Evolutionary conservation across 2,113 vertebrate genomes (phyloP).

Genomic region (Rhinopomastus cyanomelas): DNA sequence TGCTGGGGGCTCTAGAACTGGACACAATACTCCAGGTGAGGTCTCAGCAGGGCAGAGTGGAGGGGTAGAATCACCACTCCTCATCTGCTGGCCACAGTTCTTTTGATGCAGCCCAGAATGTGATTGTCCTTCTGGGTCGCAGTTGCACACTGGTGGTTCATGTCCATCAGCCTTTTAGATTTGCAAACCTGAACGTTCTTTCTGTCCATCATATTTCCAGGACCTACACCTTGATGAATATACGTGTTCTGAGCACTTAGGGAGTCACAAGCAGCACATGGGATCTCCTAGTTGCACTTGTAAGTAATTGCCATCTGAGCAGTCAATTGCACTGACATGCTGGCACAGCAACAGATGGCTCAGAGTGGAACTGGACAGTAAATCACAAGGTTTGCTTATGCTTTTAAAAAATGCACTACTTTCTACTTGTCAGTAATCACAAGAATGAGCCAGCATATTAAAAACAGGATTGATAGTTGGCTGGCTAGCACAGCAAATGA

Average conservation of each 20-base stretch:
- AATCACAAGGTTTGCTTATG: constrained; percentile 19
- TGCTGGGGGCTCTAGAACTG: no score
- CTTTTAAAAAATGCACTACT: not conserved
- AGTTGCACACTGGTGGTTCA: no score
- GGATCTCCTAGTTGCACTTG: not conserved
- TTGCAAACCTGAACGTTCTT: not conserved
- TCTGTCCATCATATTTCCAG: not conserved
- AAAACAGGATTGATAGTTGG: not conserved
- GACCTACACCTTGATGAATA: not conserved
- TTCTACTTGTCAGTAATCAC: not conserved
- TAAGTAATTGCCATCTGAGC: not conserved
- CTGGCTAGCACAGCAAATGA: not conserved
- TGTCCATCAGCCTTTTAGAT: not conserved
- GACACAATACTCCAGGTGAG: no score
- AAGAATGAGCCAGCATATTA: not conserved
- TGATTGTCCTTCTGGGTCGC: no score
- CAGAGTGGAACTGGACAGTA: not conserved
- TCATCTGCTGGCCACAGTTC: no score
- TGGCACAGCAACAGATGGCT: not conserved
- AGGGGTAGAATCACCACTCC: no score
- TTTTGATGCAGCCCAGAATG: no score
- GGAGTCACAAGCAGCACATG: not conserved
- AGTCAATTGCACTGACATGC: not conserved
- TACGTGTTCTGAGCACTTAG: not conserved
- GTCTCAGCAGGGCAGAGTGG: no score